Conservation (phyloP, 2,888 invertebrate species). For the Diaprepes abbreviatus region DNA sequence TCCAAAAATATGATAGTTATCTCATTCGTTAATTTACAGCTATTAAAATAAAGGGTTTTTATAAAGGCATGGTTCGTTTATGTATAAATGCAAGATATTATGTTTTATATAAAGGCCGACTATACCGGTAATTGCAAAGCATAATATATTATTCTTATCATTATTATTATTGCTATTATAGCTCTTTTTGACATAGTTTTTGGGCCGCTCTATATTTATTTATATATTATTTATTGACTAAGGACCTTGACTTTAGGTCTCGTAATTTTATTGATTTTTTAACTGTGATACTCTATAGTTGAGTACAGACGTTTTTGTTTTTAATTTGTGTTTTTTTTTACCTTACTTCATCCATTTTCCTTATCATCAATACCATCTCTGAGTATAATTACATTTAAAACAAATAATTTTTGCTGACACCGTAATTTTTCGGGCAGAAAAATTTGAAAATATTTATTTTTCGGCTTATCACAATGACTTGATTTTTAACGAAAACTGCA, state of each 20-base stretch:
- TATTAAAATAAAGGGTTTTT: too few species aligned
- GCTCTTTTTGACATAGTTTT: constrained; percentile 17
- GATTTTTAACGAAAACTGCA: too few species aligned
- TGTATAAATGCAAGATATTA: too few species aligned
- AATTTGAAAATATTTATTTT: too few species aligned
- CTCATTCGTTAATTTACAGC: too few species aligned
- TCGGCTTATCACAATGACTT: too few species aligned
- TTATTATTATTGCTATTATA: neutral
- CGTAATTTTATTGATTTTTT: constrained; percentile 43
- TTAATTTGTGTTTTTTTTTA: constrained; percentile 39
- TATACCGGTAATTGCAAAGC: neutral
- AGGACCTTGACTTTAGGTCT: constrained; percentile 24
- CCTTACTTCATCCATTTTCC: neutral
- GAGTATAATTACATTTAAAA: too few species aligned
- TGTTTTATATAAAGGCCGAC: too few species aligned
- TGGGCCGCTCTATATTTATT: constrained; percentile 16
- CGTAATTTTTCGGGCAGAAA: too few species aligned
- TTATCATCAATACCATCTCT: neutral
- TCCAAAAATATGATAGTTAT: neutral
- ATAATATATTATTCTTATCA: too few species aligned
- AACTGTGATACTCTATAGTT: constrained; percentile 47
- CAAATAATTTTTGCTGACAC: too few species aligned
- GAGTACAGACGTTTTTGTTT: constrained; percentile 47
- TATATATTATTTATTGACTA: constrained; percentile 34
- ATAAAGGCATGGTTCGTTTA: too few species aligned